phyloP scores from a whole-genome alignment of 2,113 vertebrate species.

The Notarius quadriscutis region DNA sequence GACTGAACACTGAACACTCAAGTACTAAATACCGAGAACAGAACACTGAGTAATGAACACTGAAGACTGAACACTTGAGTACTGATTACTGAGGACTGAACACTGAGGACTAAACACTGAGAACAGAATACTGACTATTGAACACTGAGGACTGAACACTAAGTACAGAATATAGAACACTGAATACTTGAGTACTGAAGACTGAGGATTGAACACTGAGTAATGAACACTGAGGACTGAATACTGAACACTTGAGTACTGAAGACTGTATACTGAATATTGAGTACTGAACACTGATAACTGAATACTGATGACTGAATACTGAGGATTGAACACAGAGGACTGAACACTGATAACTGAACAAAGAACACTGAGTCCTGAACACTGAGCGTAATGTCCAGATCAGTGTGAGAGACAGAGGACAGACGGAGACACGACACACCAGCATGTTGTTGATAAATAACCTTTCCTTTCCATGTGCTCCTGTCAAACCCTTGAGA shows the following conservation, averaged over 20 bases:
- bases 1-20: not conserved
- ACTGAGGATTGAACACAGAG: not conserved
- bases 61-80: not conserved
- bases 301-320: not conserved
- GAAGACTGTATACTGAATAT: not conserved
- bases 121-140: fast-evolving
- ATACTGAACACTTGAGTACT: not conserved
- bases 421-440: constrained; percentile 50
- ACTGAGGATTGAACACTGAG: not conserved
- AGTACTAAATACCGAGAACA: not conserved
- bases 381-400: not conserved
- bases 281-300: not conserved
- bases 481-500: constrained; percentile 30
- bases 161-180: not conserved
- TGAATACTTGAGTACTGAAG: not conserved
- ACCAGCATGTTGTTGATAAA: constrained; percentile 48
- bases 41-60: not conserved
- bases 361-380: not conserved
- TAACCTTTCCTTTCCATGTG: constrained; percentile 39
- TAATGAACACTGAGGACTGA: not conserved
- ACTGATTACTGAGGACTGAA: not conserved
- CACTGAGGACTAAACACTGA: not conserved
- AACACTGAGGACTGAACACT: not conserved
- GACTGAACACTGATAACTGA: not conserved
- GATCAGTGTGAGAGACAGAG: constrained; percentile 26